phyloP scores from a whole-genome alignment of 2,113 vertebrate genomes.

The Rynchops niger region DNA sequence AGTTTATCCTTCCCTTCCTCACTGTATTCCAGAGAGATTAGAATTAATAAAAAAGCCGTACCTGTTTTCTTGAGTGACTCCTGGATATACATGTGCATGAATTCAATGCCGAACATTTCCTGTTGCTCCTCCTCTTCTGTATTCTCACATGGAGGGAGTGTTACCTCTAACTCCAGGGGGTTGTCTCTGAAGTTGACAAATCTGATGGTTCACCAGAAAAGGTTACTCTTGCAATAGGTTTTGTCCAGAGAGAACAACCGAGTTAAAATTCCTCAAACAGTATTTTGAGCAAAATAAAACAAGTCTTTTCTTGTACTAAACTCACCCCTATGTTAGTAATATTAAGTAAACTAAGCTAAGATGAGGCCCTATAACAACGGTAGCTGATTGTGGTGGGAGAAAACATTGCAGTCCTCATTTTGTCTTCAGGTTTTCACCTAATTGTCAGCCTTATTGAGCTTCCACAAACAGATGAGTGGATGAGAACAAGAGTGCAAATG shows the following conservation, averaged over 20 bases:
- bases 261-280: not conserved
- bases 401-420: not conserved
- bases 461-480: not conserved
- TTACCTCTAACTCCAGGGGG: conserved; percentile 84
- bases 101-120: conserved; percentile 90
- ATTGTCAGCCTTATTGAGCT: not conserved
- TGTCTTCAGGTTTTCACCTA: not conserved
- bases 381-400: not conserved
- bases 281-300: not conserved
- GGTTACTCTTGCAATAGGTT: not conserved
- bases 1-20: not conserved
- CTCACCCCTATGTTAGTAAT: not conserved
- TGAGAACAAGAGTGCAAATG: not conserved
- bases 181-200: conserved; percentile 98
- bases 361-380: not conserved
- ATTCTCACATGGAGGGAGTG: conserved; percentile 65
- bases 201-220: conserved; percentile 73
- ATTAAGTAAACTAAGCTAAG: not conserved
- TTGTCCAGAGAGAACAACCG: not conserved
- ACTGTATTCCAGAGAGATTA: not conserved
- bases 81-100: conserved; percentile 90
- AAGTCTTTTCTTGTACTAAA: not conserved
- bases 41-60: not conserved
- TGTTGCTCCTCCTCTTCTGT: conserved; percentile 82
- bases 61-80: conserved; percentile 73